Evolutionary conservation across 2,797 vertebrate genomes (phyloP), one percentile per base, ranked within the genome.

Genomic region (Bryconaethiops microstoma): DNA sequence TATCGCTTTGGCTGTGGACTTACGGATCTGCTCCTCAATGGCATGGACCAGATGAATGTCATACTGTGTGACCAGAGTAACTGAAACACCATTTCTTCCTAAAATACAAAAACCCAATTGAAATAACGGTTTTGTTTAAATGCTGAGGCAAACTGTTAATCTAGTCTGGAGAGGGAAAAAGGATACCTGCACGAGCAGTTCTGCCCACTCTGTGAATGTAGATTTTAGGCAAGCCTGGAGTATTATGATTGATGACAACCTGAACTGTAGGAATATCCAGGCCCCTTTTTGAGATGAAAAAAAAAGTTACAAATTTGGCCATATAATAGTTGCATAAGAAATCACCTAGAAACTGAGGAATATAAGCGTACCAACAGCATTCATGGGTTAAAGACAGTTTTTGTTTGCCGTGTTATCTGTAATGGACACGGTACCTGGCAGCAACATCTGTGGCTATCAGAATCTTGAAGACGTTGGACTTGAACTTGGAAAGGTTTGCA

Each of bases 211-310:
- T 92, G 90, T 99, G 98, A 85, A 99, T 97, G 93, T 99, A 99
- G 87, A 92, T 97, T 89, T 98, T 99, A 0, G 98, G 97, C 65
- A 99, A 92, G 0, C 97, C 97, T 0, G 98, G 97, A 0, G 97
- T 98, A 92, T 99, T 99, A 85, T 99, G 97, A 87, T 99, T 99
- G 83, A 99, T 96, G 83, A 99, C 96, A 0, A 98, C 94, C 82
- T 99, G 98, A 0, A 99, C 97, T 0, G 96, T 92, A 0, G 98
- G 98, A 60, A 99, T 99, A 90, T 99, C 98, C 86, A 99, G 87
- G 79, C 98, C 98, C 84, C 98, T 99, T 80, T 35, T 5, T 52
- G 40, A 0, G 14, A 57, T n/a, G 59, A 25, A 60, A 35, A 29
- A 5, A 80, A 7, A n/a, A 21, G 57, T n/a, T 17, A 72, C 12